A percentile compares a stretch with the other conserved stretches of the same genome.
These are phyloP conservation scores for Neuroscelio doddi DNA, from an alignment of 2,888 invertebrate species.

Conservation along the genomic window DNA sequence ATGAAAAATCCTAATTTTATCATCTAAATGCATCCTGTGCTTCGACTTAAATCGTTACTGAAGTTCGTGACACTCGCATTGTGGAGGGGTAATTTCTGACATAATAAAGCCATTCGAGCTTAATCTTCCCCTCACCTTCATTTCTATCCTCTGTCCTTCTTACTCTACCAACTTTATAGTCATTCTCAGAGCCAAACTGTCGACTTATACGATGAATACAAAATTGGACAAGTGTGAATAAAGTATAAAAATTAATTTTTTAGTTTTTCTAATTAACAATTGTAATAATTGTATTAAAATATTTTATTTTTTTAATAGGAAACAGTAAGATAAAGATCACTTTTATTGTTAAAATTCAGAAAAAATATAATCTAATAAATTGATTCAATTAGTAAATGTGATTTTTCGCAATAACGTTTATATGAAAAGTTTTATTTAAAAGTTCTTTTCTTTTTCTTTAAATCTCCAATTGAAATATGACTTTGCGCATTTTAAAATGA, in stretches of 20 bases:
- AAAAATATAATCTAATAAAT: no score
- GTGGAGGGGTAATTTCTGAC: slow-evolving; percentile 53
- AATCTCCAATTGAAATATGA: no score
- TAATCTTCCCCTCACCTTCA: slow-evolving; percentile 51
- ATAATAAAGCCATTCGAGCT: slow-evolving; percentile 62
- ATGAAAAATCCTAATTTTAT: slow-evolving; percentile 61
- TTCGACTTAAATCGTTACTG: slow-evolving; percentile 53
- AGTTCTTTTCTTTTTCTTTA: no score
- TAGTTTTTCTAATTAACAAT: no score
- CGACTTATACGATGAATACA: slow-evolving; percentile 12
- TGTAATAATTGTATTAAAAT: no score
- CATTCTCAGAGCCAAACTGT: slow-evolving; percentile 17
- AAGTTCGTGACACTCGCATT: slow-evolving; percentile 50
- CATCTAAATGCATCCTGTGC: slow-evolving; percentile 64
- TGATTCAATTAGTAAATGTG: no score
- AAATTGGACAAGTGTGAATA: slow-evolving; percentile 3
- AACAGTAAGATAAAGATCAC: no score
- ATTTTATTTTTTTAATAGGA: no score
- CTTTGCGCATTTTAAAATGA: no score
- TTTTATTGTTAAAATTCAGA: no score
- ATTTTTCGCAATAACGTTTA: no score
- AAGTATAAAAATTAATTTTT: slow-evolving; percentile 1
- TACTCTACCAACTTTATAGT: slow-evolving; percentile 32
- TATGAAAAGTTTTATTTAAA: no score
- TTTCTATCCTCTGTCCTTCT: slow-evolving; percentile 31